Evolutionary conservation across 2,113 vertebrate genomes (phyloP), one percentile per base, ranked within the genome.

Genomic region (Desmodus rotundus): DNA sequence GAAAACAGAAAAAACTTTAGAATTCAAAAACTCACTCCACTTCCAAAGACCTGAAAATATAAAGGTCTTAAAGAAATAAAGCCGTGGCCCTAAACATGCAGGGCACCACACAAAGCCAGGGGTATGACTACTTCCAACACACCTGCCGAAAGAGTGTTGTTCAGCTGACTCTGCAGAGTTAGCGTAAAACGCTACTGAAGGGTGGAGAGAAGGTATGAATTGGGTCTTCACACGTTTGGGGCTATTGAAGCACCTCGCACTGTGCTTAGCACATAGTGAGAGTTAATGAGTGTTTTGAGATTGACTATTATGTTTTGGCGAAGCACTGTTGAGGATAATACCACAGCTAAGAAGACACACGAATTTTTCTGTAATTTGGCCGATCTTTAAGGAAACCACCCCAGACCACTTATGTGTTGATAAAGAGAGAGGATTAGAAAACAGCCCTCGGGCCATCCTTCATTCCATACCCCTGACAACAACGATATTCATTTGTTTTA

Each of bases 171-270:
- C 41, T 4, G 10, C 20, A 7, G 16, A 11, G 31, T n/a, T 13
- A 11, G 19, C 12, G 2, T 13, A 7, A 33, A 20, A 52, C 5
- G 45, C 73, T 22, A 7, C 20, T 13, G 4, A 19, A 50, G 74
- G 45, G 26, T 1, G 45, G 3, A 1, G 0, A 1, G 12, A 33
- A 36, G 4, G 31, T n/a, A 24, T 0, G 33, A 63, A 33, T 38
- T 67, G 2, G 14, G 2, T 58, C 73, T 63, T 36, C 16, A 47
- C 47, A 19, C 8, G 54, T 89, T 45, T 13, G 15, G 5, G 38
- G 19, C 45, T 77, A 15, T 2, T 19, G 0, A 20, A 36, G 38
- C 6, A 13, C 15, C 26, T 31, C 11, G 0, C 20, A 19, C 5
- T 63, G 2, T 70, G 19, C 7, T 61, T 54, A 45, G 8, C 31